Evolutionary conservation across 1,140 invertebrate species (phyloP), one percentile per base, ranked within the genome.

Genomic region (Drosophila gunungcola): DNA sequence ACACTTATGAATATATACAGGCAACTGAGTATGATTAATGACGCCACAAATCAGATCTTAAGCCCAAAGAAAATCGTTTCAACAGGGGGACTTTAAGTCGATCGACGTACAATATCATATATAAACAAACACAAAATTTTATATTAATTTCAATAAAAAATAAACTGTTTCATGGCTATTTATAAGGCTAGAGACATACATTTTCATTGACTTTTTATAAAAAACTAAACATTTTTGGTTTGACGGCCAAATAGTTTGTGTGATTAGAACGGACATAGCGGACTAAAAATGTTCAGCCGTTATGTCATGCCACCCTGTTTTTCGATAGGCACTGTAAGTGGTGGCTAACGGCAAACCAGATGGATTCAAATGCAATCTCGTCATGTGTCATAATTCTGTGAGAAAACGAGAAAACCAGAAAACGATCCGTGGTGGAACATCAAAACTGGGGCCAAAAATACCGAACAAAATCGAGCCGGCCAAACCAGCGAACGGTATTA

Each of bases 351-450:
- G 73, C 73, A 54, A 68, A 49, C 42, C 54, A 68, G 61, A 76
- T 52, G 54, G 61, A 75, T 68, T 51, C 49, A 69, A 60, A 76
- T 67, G 73, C 54, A 54, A 49, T 48, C 69, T 42, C 41, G 46
- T 63, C 69, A 60, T 74, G 81, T 85, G 81, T 86, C 80, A 84
- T 84, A 84, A 80, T 84, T 74, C 25, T 75, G 49, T 57, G 34
- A 55, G 56, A 65, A 68, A 43, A 36, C 64, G 36, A 42, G 61
- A 48, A 63, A 63, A 42, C 64, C 25, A 55, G 48, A 43, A 43
- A 52, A 12, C 16, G 39, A 46, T 41, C 39, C 32, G 27, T 21
- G 53, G 38, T 12, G 38, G 32, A 46, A 21, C 43, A 68, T 38
- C 29, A 65, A 72, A 82, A 75, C 75, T 69, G 61, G 63, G 62